Conservation (phyloP, 2,113 vertebrate species). For the Galbula dea region DNA sequence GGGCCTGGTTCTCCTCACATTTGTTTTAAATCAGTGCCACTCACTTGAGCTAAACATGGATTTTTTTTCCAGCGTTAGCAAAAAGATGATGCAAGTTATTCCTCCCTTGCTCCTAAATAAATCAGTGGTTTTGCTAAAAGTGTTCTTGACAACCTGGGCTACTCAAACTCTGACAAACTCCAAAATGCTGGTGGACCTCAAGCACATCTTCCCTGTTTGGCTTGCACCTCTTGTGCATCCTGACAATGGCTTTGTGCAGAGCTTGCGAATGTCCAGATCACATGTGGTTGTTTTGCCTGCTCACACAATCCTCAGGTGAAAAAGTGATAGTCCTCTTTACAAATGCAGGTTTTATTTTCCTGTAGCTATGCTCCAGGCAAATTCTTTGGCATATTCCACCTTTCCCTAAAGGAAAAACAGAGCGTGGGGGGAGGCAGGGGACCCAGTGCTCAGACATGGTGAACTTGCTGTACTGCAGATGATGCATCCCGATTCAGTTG, state of each 20-base stretch:
- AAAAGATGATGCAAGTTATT: neutral
- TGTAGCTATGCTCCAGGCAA: slow-evolving; percentile 12
- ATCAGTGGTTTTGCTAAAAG: neutral
- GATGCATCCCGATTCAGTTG: neutral
- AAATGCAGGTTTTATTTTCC: slow-evolving; percentile 26
- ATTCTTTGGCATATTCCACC: slow-evolving; percentile 37
- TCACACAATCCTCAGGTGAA: neutral
- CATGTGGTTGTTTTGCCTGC: neutral
- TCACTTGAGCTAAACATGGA: neutral
- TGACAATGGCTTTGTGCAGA: neutral
- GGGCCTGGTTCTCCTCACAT: neutral
- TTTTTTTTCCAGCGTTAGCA: neutral
- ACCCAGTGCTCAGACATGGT: neutral
- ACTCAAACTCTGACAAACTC: neutral
- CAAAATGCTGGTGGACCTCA: neutral
- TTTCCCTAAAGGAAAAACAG: slow-evolving; percentile 4
- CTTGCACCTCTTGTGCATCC: neutral
- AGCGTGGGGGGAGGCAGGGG: neutral
- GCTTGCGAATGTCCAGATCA: neutral
- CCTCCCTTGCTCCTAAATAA: neutral
- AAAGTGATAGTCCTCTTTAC: slow-evolving; percentile 1
- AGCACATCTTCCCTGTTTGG: neutral
- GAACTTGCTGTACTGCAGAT: neutral
- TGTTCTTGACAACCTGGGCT: neutral
- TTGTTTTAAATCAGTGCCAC: neutral